Conservation (phyloP, 2,113 vertebrate genomes). For the Megaceryle maxima region DNA sequence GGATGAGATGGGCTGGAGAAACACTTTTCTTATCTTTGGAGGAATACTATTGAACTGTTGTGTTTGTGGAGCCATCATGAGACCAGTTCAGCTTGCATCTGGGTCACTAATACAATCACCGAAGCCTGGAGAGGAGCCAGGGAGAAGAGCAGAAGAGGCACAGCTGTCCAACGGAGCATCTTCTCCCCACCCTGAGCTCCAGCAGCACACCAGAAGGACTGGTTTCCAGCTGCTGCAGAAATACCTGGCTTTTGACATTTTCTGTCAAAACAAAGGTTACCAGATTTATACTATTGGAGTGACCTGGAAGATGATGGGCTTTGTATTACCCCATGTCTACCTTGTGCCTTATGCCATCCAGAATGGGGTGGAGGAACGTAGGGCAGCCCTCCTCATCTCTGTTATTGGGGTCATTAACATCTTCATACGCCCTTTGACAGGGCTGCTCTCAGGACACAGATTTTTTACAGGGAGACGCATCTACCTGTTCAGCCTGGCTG, state of each 20-base stretch:
- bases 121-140: background rate
- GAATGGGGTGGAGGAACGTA: constrained; percentile 75
- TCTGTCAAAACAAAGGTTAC: constrained; percentile 82
- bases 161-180: constrained; percentile 16
- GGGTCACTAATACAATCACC: background rate
- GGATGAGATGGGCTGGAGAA: constrained; percentile 88
- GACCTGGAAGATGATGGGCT: constrained; percentile 88
- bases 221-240: constrained; percentile 57
- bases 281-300: constrained; percentile 80
- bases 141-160: background rate
- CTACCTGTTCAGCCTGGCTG: constrained; percentile 81
- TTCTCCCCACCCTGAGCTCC: background rate
- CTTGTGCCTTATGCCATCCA: constrained; percentile 87
- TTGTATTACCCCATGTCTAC: constrained; percentile 85
- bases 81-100: constrained; percentile 74
- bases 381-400: constrained; percentile 86
- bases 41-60: constrained; percentile 89
- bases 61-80: constrained; percentile 89
- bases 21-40: constrained; percentile 88
- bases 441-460: constrained; percentile 77
- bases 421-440: constrained; percentile 81
- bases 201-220: background rate
- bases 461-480: constrained; percentile 78
- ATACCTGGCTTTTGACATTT: constrained; percentile 90
- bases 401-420: constrained; percentile 89